Conservation (phyloP, 1,140 invertebrate genomes). For the Lasioglossum albipes region DNA sequence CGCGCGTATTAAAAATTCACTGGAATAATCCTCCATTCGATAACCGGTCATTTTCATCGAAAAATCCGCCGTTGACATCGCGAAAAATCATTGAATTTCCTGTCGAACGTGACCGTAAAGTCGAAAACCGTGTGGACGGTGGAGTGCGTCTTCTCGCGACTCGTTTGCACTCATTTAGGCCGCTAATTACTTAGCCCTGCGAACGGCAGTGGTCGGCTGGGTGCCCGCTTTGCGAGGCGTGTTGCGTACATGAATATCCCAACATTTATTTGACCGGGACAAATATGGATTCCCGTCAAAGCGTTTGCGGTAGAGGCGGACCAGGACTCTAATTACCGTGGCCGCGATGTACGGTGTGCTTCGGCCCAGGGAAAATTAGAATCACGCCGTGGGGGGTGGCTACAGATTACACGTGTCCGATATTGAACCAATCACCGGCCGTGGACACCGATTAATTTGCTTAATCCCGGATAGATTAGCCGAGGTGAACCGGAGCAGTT, state of each 20-base stretch:
- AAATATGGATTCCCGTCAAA: slow-evolving; percentile 47
- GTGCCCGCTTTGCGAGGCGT: no score
- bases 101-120: no score
- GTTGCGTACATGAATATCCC: slow-evolving; percentile 19
- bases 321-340: slow-evolving; percentile 34
- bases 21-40: no score
- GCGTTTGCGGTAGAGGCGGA: slow-evolving; percentile 27
- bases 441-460: slow-evolving; percentile 45
- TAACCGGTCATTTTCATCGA: no score
- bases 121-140: neutral
- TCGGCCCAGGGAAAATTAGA: slow-evolving; percentile 30
- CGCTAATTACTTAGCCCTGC: slow-evolving; percentile 2
- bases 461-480: slow-evolving; percentile 41
- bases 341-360: neutral
- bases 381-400: neutral
- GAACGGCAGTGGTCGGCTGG: neutral
- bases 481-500: neutral
- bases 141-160: neutral
- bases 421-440: slow-evolving; percentile 25
- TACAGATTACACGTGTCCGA: slow-evolving; percentile 43
- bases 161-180: neutral
- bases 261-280: slow-evolving; percentile 50
- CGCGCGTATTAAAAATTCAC: no score
- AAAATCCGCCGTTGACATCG: no score
- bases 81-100: no score